phyloP scores from a whole-genome alignment of 2,797 vertebrate species.

The Rhynchonycteris naso region DNA sequence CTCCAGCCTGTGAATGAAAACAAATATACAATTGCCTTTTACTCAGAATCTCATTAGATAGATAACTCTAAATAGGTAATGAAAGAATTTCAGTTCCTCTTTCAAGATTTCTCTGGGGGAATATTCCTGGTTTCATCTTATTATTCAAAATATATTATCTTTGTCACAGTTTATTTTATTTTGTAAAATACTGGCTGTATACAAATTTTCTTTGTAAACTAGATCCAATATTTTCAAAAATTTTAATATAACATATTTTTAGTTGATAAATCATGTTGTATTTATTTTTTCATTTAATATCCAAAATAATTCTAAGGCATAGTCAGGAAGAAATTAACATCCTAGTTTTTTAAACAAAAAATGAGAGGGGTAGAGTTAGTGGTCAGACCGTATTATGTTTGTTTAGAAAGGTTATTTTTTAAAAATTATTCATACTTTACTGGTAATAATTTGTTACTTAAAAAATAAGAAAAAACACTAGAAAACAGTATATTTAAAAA shows the following conservation, averaged over 20 bases:
- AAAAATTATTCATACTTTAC: not conserved
- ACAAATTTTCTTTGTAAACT: not conserved
- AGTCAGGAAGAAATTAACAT: not conserved
- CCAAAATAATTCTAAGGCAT: not conserved
- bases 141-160: not conserved
- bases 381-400: not conserved
- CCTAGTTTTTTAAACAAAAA: not conserved
- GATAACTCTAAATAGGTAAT: not conserved
- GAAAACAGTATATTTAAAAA: not conserved
- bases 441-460: not conserved
- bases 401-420: not conserved
- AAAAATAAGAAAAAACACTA: not conserved
- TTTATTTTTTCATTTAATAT: conserved; percentile 11
- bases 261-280: not conserved
- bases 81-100: not conserved
- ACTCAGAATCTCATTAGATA: not conserved
- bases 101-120: not conserved
- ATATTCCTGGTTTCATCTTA: conserved; percentile 1
- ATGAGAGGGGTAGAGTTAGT: not conserved
- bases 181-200: not conserved
- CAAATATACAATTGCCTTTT: not conserved
- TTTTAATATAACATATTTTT: not conserved
- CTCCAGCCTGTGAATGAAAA: not conserved
- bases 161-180: conserved; percentile 1
- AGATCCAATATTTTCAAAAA: not conserved